A percentile compares a stretch with the other conserved stretches of the same genome.
Conservation (phyloP, 1,140 invertebrate species). For the Pentalonia nigronervosa region DNA sequence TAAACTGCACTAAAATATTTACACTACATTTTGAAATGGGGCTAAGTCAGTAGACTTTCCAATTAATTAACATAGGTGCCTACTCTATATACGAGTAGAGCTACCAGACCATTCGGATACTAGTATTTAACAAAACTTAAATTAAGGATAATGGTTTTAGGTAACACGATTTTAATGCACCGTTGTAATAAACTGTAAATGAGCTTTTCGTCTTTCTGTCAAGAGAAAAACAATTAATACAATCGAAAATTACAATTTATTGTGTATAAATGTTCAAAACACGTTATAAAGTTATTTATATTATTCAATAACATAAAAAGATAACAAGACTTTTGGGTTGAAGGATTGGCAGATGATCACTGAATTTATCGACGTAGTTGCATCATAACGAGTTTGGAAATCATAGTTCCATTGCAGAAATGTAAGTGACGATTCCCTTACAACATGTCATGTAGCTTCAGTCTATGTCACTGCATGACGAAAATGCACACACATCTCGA, state of each 20-base stretch:
- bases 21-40: neutral
- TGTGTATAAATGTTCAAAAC: neutral
- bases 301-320: neutral
- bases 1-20: neutral
- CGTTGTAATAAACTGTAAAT: neutral
- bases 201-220: neutral
- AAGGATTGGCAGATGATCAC: neutral
- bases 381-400: neutral
- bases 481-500: neutral
- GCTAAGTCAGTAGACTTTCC: neutral
- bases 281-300: neutral
- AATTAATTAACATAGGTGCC: neutral
- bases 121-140: neutral
- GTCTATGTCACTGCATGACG: neutral
- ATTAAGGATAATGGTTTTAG: neutral
- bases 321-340: neutral
- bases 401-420: neutral
- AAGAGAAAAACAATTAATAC: neutral
- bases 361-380: neutral
- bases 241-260: neutral
- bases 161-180: neutral
- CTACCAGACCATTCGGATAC: neutral
- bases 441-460: neutral
- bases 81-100: neutral
- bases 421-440: neutral